A percentile compares a stretch with the other conserved stretches of the same genome.
phyloP scores from a whole-genome alignment of 1,140 invertebrate genomes.

The Pinna nobilis region DNA sequence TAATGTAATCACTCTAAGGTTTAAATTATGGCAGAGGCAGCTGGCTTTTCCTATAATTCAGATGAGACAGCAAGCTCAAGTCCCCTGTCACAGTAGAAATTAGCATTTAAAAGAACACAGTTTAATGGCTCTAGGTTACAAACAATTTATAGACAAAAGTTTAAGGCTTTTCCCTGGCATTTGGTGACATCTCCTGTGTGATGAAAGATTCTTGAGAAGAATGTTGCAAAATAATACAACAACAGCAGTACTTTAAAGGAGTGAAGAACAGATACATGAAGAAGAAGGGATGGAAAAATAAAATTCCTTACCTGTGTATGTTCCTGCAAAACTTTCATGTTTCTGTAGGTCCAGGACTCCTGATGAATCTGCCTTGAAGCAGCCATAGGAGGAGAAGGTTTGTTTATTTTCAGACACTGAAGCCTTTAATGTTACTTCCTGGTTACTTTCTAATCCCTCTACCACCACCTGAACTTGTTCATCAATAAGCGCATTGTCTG shows the following conservation, averaged over 20 bases:
- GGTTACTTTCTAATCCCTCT: conserved; percentile 18
- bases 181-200: too few relatives aligned
- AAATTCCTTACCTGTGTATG: conserved; percentile 39
- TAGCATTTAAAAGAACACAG: too few relatives aligned
- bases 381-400: conserved; percentile 36
- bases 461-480: conserved; percentile 20
- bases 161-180: not conserved
- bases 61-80: too few relatives aligned
- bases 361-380: conserved; percentile 17
- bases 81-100: too few relatives aligned
- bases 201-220: not conserved
- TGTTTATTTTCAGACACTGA: conserved; percentile 16
- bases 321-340: conserved; percentile 23
- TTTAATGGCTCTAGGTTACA: not conserved
- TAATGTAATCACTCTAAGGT: too few relatives aligned
- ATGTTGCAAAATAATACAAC: not conserved
- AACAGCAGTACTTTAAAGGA: not conserved
- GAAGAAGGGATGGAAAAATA: not conserved
- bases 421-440: conserved; percentile 17
- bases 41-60: too few relatives aligned
- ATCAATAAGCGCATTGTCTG: conserved; percentile 27
- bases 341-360: conserved; percentile 35
- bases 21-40: too few relatives aligned
- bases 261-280: too few relatives aligned
- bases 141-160: not conserved